Conservation (phyloP, 2,888 invertebrate species). For the Hyposoter didymator region DNA sequence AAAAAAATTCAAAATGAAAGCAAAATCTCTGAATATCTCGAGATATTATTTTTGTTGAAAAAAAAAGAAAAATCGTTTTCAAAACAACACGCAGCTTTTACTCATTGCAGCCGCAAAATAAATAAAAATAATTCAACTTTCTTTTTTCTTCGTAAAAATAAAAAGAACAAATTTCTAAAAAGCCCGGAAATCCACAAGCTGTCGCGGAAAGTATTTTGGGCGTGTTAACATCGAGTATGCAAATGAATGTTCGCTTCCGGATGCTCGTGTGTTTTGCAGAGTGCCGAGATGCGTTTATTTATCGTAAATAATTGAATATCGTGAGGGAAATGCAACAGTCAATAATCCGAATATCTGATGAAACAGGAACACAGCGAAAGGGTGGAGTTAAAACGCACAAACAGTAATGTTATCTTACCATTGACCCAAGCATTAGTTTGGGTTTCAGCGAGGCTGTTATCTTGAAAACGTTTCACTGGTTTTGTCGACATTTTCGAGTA, state of each 20-base stretch:
- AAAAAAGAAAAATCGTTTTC: not conserved
- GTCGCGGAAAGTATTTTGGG: not conserved
- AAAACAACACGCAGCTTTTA: not conserved
- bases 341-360: not conserved
- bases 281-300: slow-evolving; percentile 13
- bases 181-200: not conserved
- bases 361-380: not conserved
- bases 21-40: not conserved
- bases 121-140: not conserved
- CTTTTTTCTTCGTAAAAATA: no score
- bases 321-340: not conserved
- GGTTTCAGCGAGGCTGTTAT: slow-evolving; percentile 90
- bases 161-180: not conserved
- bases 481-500: slow-evolving; percentile 91
- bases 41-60: not conserved
- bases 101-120: not conserved
- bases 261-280: not conserved
- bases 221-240: slow-evolving; percentile 16
- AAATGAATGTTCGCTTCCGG: not conserved
- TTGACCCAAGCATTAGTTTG: slow-evolving; percentile 95
- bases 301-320: slow-evolving; percentile 1
- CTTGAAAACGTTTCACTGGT: slow-evolving; percentile 91
- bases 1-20: not conserved
- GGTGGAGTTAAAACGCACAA: slow-evolving; percentile 14
- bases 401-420: slow-evolving; percentile 86